Conservation (phyloP, 2,797 vertebrate species). For the Anolis apletophallus region DNA sequence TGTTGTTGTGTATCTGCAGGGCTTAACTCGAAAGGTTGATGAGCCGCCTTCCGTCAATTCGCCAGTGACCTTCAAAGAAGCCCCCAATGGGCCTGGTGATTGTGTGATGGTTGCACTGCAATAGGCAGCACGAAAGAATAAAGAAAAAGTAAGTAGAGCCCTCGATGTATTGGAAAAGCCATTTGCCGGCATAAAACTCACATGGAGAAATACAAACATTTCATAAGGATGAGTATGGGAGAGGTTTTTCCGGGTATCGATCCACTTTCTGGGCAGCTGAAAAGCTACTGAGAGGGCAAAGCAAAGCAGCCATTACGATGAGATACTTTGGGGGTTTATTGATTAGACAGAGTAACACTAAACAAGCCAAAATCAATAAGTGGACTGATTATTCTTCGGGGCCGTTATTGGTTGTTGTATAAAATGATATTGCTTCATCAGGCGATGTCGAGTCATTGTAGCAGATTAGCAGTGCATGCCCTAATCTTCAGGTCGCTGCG, state of each 20-base stretch:
- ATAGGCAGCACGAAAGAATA: slow-evolving; percentile 30
- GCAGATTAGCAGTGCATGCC: not conserved
- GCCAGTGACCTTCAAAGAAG: slow-evolving; percentile 52
- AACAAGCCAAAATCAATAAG: slow-evolving; percentile 48
- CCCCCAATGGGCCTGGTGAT: slow-evolving; percentile 6
- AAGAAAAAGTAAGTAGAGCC: not conserved
- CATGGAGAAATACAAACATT: slow-evolving; percentile 66
- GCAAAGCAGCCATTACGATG: slow-evolving; percentile 48
- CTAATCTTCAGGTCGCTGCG: not conserved
- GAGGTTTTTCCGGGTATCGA: slow-evolving; percentile 62
- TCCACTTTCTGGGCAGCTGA: slow-evolving; percentile 60
- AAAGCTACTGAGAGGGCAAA: slow-evolving; percentile 56
- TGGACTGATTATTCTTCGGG: slow-evolving; percentile 40
- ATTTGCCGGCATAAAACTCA: slow-evolving; percentile 58
- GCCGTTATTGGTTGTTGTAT: slow-evolving; percentile 47
- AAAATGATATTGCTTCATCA: slow-evolving; percentile 36
- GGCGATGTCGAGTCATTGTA: slow-evolving; percentile 27
- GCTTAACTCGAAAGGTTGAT: slow-evolving; percentile 39
- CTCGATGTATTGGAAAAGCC: slow-evolving; percentile 57
- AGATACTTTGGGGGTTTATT: slow-evolving; percentile 51
- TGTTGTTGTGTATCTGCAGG: slow-evolving; percentile 25
- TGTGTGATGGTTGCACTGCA: slow-evolving; percentile 37
- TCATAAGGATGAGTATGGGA: slow-evolving; percentile 55
- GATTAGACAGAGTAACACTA: slow-evolving; percentile 49
- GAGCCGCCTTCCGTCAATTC: slow-evolving; percentile 46